Percentiles rank a stretch among this genome's conserved stretches.
Conservation (phyloP, 1,140 invertebrate species). For the Dysdera silvatica region DNA sequence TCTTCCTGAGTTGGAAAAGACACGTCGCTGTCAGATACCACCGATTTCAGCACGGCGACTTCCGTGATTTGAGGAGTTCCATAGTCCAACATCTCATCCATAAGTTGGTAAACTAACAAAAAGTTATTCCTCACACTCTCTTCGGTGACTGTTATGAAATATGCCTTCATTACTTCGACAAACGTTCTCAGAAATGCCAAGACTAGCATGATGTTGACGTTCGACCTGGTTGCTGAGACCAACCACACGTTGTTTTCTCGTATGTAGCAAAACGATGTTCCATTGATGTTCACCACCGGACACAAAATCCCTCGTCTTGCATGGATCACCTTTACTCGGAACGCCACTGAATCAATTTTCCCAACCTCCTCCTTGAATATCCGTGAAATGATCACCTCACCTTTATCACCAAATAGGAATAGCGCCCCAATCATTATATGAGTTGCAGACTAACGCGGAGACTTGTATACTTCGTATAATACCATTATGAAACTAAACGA, state of each 20-base stretch:
- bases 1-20: conserved; percentile 97
- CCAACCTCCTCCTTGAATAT: conserved; percentile 98
- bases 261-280: conserved; percentile 97
- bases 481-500: too few species aligned
- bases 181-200: conserved; percentile 97
- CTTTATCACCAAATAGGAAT: conserved; percentile 99
- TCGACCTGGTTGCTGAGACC: conserved; percentile 95
- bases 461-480: too few species aligned
- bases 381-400: conserved; percentile 94
- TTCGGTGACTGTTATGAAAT: conserved; percentile 97
- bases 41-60: conserved; percentile 96
- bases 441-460: too few species aligned
- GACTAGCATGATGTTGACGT: conserved; percentile 99
- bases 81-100: conserved; percentile 98
- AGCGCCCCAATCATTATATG: conserved; percentile 90
- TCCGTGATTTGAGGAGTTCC: conserved; percentile 99
- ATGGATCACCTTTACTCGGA: conserved; percentile 97
- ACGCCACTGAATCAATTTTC: conserved; percentile 93
- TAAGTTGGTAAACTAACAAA: conserved; percentile 94
- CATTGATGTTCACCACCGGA: conserved; percentile 96
- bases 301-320: conserved; percentile 94
- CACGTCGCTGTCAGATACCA: conserved; percentile 97
- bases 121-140: conserved; percentile 99
- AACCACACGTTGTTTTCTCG: conserved; percentile 98
- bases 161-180: conserved; percentile 97